phyloP scores from a whole-genome alignment of 2,888 invertebrate genomes.

The Trichacis sp. region DNA sequence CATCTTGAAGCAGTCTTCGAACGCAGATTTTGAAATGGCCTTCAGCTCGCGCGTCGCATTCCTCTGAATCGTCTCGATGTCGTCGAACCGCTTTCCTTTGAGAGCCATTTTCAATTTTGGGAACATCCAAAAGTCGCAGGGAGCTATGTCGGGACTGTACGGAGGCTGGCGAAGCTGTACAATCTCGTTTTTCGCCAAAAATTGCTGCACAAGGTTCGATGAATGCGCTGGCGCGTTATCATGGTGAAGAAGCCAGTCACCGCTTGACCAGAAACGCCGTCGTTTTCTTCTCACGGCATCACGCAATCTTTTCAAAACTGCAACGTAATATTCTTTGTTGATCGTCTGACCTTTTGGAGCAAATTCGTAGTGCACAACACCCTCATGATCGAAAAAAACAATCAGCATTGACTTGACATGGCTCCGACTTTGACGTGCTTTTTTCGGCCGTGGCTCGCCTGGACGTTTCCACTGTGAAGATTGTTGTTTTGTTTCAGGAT shows the following conservation, averaged over 20 bases:
- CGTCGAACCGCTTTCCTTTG: background rate
- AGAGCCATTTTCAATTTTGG: background rate
- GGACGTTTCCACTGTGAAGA: slow-evolving; percentile 38
- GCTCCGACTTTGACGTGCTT: slow-evolving; percentile 34
- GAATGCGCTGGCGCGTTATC: slow-evolving; percentile 7
- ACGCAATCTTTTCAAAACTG: too few species aligned
- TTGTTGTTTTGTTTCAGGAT: slow-evolving; percentile 35
- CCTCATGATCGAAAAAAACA: slow-evolving; percentile 32
- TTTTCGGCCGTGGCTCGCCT: slow-evolving; percentile 28
- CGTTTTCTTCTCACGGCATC: slow-evolving; percentile 8
- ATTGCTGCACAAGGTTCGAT: slow-evolving; percentile 7
- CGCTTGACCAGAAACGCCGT: slow-evolving; percentile 11
- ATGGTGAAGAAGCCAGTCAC: slow-evolving; percentile 17
- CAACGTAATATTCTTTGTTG: background rate
- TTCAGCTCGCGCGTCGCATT: too few species aligned
- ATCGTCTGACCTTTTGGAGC: slow-evolving; percentile 8
- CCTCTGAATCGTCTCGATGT: background rate
- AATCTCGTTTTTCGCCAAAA: too few species aligned
- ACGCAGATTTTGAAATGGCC: too few species aligned
- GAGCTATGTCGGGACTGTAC: too few species aligned
- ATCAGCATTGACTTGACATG: slow-evolving; percentile 26
- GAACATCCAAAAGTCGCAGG: too few species aligned
- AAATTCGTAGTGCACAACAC: slow-evolving; percentile 38
- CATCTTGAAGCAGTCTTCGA: too few species aligned
- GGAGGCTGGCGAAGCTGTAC: too few species aligned